Base-by-base conservation (phyloP, 2,797 vertebrate genomes). In the Coregonus ussuriensis region DNA sequence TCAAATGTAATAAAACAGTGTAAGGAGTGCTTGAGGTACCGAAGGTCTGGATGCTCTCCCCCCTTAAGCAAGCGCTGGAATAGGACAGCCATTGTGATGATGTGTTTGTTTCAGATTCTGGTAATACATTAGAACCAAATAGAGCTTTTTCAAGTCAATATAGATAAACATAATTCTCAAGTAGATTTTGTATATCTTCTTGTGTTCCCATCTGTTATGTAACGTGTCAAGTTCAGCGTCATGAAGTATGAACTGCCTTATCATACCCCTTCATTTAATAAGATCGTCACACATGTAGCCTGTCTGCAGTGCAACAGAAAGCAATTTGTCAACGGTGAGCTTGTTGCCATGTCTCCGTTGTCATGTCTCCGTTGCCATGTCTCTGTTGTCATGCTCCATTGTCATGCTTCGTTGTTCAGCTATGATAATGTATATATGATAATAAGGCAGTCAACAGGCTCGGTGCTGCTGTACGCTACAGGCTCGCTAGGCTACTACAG, bases 1-100 rank as follows among this genome's bases (percentile, higher is more conserved):
- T 96, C 94, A 94, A 95, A 94, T 96, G 94, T 95, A 95, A 95
- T 95, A 95, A 96, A 95, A 95, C 95, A 95, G 95, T 95, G 94
- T 93, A 94, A 94, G 94, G 93, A 93, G 92, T 90, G 93, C 93
- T 93, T 88, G 92, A 89, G 94, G 93, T 88, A 75, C 73, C 56
- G 76, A 25, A 53, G 92, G 92, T 93, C 93, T 94, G 92, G 92
- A 93, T 92, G 92, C 90, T 91, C 91, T 94, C 93, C 91, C 92
- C 94, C 91, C 89, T 91, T 89, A 89, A 93, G 91, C 90, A 93
- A 91, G 87, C 90, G 91, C 37, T 81, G 91, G 91, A 92, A 91
- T 91, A 92, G 91, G 93, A 92, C 94, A 94, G 89, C 41, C 41
- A 47, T 59, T 37, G 4, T 76, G 47, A 21, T 21, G 18, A 11